Evolutionary conservation across 92 coral and sea anemone species (phyloP), one percentile per base, ranked within the genome.

Genomic region (Montipora capitata): DNA sequence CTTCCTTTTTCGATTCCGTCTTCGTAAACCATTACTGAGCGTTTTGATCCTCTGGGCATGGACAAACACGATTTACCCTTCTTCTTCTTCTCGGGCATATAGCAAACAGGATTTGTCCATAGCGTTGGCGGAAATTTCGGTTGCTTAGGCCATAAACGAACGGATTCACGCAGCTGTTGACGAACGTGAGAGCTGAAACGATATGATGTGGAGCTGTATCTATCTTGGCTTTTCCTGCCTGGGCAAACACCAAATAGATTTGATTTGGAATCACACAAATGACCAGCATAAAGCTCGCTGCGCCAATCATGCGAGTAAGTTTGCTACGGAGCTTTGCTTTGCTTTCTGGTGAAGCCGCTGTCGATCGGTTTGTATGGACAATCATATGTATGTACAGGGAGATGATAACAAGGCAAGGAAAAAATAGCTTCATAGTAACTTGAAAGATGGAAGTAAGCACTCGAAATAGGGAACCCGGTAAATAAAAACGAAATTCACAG

Each of bases 111-210:
- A 90, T 54, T 68, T 84, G 90, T 84, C 76, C 76, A 73, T 94
- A 94, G 40, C 92, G 88, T 49, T 91, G 92, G 39, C 96, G 94
- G 72, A 85, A 94, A 14, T 81, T 87, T 63, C 74, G 81, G 83
- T 90, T 94, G 18, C 92, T 94, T 18, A 94, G 77, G 16, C 96
- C 96, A 68, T 94, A 94, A 77, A 94, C 91, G 61, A 85, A 87
- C 12, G 96, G 96, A 70, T 94, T 94, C 16, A 91, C 41, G 56
- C 89, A 86, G 17, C 91, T 91, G 79, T 88, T 87, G 17, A 87
- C 56, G n/a, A 94, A 94, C 1, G 90, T 74, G 9, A 94, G 58
- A 51, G 85, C 86, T 40, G 87, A 89, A 10, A 78, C 74, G 79
- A 74, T 79, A 44, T 91, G 92, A 18, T 90, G 94, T 6, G 84